Percentiles rank a stretch among this genome's conserved stretches.
Conservation (phyloP, 2,888 invertebrate species). For the Eupithecia exiguata region DNA sequence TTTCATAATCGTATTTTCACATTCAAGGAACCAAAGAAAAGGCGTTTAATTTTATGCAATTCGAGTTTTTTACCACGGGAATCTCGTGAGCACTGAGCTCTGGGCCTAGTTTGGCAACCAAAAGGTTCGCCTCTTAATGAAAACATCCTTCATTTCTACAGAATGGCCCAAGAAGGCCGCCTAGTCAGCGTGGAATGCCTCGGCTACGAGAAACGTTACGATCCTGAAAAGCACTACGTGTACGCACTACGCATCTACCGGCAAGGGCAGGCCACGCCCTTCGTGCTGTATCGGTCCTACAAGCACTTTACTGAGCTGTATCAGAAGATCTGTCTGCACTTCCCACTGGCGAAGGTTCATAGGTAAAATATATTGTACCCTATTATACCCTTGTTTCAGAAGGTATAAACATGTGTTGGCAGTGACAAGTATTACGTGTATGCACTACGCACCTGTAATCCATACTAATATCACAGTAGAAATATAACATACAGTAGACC, state of each 20-base stretch:
- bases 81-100: too few relatives aligned
- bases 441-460: too few relatives aligned
- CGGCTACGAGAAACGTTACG: slow-evolving; percentile 96
- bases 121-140: neutral
- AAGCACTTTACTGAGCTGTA: slow-evolving; percentile 98
- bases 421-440: too few relatives aligned
- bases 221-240: slow-evolving; percentile 98
- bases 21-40: too few relatives aligned
- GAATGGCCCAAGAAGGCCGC: slow-evolving; percentile 95
- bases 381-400: too few relatives aligned
- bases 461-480: too few relatives aligned
- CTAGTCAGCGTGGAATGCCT: slow-evolving; percentile 93
- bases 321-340: slow-evolving; percentile 95
- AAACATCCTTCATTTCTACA: slow-evolving; percentile 58
- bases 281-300: slow-evolving; percentile 96
- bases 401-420: too few relatives aligned
- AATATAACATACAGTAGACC: too few relatives aligned
- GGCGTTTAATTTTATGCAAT: too few relatives aligned
- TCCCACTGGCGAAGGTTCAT: slow-evolving; percentile 95
- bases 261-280: slow-evolving; percentile 92
- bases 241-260: slow-evolving; percentile 93
- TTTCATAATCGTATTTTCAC: too few relatives aligned
- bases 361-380: slow-evolving; percentile 88
- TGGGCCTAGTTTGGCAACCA: too few relatives aligned
- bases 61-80: too few relatives aligned